These are phyloP conservation scores for Drosophila biarmipes DNA, from an alignment of 1,140 invertebrate species.

Conservation along the genomic window DNA sequence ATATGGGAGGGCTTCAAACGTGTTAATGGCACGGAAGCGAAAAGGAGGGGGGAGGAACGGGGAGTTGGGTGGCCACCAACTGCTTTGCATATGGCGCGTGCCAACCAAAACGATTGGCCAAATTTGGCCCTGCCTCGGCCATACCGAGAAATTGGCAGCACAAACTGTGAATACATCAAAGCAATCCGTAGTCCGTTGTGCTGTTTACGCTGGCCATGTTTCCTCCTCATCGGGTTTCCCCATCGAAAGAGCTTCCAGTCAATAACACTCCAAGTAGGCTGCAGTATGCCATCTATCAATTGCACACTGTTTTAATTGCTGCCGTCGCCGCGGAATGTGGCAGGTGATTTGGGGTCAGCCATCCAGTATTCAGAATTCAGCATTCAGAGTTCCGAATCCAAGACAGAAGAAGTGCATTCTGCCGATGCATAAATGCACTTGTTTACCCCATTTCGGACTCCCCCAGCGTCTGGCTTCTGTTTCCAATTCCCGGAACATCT, in stretches of 20 bases:
- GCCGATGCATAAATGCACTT: slow-evolving; percentile 21
- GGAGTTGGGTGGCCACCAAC: slow-evolving; percentile 37
- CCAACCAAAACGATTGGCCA: slow-evolving; percentile 65
- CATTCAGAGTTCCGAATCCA: slow-evolving; percentile 1
- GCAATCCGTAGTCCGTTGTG: slow-evolving; percentile 16
- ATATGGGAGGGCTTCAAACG: slow-evolving; percentile 42
- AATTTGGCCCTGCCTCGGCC: slow-evolving; percentile 59
- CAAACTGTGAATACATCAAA: slow-evolving; percentile 63
- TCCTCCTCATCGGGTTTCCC: slow-evolving; percentile 8
- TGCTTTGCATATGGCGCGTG: slow-evolving; percentile 77
- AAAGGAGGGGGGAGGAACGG: slow-evolving; percentile 18
- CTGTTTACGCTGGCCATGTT: slow-evolving; percentile 49
- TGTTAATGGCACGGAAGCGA: slow-evolving; percentile 78
- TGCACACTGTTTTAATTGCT: slow-evolving; percentile 55
- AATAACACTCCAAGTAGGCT: background rate
- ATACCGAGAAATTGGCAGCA: slow-evolving; percentile 56
- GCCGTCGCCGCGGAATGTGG: slow-evolving; percentile 25
- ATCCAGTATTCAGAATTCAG: background rate
- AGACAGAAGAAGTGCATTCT: slow-evolving; percentile 21
- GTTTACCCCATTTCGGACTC: slow-evolving; percentile 37
- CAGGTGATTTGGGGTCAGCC: slow-evolving; percentile 74
- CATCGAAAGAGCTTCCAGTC: slow-evolving; percentile 11
- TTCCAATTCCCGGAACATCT: slow-evolving; percentile 65
- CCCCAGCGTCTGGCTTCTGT: slow-evolving; percentile 35
- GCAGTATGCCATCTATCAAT: slow-evolving; percentile 60